A percentile compares a stretch with the other conserved stretches of the same genome.
Evolutionary conservation across 2,797 vertebrate genomes (phyloP).

Genomic region (Pantherophis alleghaniensis): DNA sequence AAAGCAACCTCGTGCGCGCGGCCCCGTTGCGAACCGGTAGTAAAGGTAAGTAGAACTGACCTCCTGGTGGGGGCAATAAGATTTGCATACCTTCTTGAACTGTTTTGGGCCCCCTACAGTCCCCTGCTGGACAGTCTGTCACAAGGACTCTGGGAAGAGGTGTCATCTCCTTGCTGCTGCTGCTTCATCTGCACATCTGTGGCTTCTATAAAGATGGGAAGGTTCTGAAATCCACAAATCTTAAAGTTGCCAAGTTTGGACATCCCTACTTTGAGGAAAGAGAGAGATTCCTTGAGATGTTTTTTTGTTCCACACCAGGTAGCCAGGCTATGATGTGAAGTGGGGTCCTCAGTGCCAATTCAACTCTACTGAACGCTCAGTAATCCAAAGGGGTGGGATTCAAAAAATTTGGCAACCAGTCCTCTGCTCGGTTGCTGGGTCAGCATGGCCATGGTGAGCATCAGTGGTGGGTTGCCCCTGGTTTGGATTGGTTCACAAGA

Average conservation of each 20-base stretch:
- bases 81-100: not conserved
- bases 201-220: not conserved
- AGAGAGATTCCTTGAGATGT: not conserved
- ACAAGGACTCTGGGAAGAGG: not conserved
- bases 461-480: too few relatives aligned
- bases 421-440: too few relatives aligned
- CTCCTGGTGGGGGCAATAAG: not conserved
- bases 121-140: not conserved
- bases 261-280: not conserved
- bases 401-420: too few relatives aligned
- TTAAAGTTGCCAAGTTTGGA: not conserved
- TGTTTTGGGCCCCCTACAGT: not conserved
- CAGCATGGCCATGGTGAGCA: too few relatives aligned
- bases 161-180: not conserved
- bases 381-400: not conserved
- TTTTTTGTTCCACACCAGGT: not conserved
- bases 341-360: not conserved
- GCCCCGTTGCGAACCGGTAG: too few relatives aligned
- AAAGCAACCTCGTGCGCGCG: accelerated
- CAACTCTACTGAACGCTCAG: not conserved
- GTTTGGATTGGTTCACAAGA: too few relatives aligned
- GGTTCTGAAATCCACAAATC: not conserved
- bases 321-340: not conserved
- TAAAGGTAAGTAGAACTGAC: too few relatives aligned
- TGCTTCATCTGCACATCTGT: not conserved